These are phyloP conservation scores for Sarcophilus harrisii DNA, from an alignment of 2,797 vertebrate species.

Conservation along the genomic window DNA sequence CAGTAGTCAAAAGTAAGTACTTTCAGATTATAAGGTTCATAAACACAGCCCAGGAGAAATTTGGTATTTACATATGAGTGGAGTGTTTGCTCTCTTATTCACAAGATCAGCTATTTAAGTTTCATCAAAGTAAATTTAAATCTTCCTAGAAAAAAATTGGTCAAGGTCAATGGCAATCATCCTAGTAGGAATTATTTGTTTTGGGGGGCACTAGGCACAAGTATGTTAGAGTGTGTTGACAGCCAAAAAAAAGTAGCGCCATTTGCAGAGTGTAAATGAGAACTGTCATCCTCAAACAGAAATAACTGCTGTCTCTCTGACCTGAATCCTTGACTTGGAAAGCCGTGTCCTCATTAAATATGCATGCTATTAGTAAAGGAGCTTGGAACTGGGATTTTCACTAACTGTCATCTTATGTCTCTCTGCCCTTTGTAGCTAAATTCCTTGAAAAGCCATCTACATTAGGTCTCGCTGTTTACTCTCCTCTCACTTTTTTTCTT, in stretches of 20 bases:
- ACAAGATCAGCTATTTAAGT: conserved; percentile 27
- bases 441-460: not conserved
- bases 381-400: not conserved
- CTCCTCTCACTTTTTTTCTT: not conserved
- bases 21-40: conserved; percentile 19
- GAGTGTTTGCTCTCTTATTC: not conserved
- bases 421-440: not conserved
- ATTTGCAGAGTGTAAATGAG: not conserved
- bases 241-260: conserved; percentile 4
- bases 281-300: not conserved
- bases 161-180: not conserved
- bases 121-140: conserved; percentile 18
- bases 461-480: not conserved
- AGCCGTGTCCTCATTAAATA: not conserved
- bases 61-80: conserved; percentile 13
- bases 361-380: not conserved
- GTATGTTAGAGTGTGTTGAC: fast-evolving
- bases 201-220: conserved; percentile 15
- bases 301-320: not conserved
- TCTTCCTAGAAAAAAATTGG: conserved; percentile 5
- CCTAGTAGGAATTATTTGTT: conserved; percentile 50
- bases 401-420: not conserved
- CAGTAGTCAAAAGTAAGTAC: conserved; percentile 7
- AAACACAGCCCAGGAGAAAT: conserved; percentile 44
- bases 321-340: not conserved